Percentiles rank a stretch among this genome's conserved stretches.
Evolutionary conservation across 2,113 vertebrate genomes (phyloP).

Genomic region (Sciurus niger): DNA sequence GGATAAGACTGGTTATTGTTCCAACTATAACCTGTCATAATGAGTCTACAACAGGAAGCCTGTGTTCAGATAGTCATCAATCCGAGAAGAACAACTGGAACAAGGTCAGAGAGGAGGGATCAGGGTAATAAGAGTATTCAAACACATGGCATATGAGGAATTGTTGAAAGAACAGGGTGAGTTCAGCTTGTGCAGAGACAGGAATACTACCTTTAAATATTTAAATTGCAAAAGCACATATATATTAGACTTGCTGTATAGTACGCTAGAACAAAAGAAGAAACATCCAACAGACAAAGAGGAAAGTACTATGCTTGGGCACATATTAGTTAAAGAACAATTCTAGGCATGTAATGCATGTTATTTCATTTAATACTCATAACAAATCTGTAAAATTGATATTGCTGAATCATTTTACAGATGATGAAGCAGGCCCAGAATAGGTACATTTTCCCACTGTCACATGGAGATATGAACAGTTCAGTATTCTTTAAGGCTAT

Average conservation of each 20-base stretch:
- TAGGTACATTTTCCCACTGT: neutral
- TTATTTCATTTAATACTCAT: slow-evolving; percentile 16
- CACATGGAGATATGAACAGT: neutral
- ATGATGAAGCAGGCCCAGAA: neutral
- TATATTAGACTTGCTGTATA: neutral
- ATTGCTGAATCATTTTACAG: neutral
- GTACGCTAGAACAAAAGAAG: neutral
- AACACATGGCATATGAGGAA: neutral
- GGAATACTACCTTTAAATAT: slow-evolving; percentile 31
- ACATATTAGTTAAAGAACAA: neutral
- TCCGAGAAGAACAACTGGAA: neutral
- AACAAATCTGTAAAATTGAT: neutral
- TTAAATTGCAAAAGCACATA: neutral
- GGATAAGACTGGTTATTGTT: neutral
- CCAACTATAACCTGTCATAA: neutral
- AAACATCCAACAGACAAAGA: neutral
- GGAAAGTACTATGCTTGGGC: neutral
- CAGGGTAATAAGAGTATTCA: neutral
- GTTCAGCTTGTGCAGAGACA: neutral
- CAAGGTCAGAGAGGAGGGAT: neutral
- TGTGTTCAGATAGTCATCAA: neutral
- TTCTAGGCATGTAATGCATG: neutral
- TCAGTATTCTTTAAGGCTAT: neutral
- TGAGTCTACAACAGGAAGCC: neutral
- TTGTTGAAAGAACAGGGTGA: neutral